Base-by-base conservation (phyloP, 2,797 vertebrate species). In the Alauda arvensis region DNA sequence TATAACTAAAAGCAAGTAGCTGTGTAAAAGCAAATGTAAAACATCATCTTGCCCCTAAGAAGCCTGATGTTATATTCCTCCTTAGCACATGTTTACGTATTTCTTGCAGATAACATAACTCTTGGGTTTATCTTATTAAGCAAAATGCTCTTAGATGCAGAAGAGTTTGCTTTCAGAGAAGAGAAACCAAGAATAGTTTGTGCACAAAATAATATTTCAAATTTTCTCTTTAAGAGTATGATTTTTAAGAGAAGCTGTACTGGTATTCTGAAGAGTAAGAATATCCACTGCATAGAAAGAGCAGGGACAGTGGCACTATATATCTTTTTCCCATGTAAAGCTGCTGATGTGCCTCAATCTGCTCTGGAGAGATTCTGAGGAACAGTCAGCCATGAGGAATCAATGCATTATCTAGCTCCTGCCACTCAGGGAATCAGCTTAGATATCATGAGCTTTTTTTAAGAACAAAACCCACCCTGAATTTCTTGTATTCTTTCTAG, bases 81-180 rank as follows among this genome's bases (percentile, higher is more conserved):
- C 31, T 75, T 63, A 83, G 37, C 6, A 12, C 18, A 11, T 24
- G 5, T 40, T 82, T 56, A 39, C 34, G 6, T 37, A n/a, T 67
- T 77, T 77, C 42, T 90, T 89, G 46, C 77, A 97, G 97, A 92
- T 97, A 98, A 9, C 11, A 62, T 13, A 96, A 96, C 63, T 98
- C 97, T 85, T 97, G 94, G 97, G 45, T 85, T 96, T 29, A 96
- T 93, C 29, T 96, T 96, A 40, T 96, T 92, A 87, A 92, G 85
- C 12, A 97, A 87, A 48, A 93, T 96, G 80, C 84, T 97, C 21
- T 96, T 94, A 84, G 90, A 97, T 97, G 39, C 97, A 98, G 1
- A 94, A 96, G 72, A 96, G 18, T 80, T 97, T 97, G 31, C 93
- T 92, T 94, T 96, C 63, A 97, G 97, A 13, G 95, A 96, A 83